phyloP scores from a whole-genome alignment of 1,140 invertebrate species.

The Diachasmimorpha longicaudata region DNA sequence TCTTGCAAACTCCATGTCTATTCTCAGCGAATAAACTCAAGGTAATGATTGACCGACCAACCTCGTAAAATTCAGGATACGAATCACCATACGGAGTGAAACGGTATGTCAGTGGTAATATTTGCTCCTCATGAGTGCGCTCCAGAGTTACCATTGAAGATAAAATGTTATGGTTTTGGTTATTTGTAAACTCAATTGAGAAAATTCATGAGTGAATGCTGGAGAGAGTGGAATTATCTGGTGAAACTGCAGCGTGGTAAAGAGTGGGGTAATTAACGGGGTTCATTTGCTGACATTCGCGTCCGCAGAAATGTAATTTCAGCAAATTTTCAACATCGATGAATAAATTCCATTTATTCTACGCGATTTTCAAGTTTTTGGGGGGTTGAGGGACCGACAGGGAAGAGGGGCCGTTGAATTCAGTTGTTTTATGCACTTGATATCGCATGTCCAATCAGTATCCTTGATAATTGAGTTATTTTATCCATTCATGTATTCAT shows the following conservation, averaged over 20 bases:
- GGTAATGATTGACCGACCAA: not conserved
- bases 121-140: not conserved
- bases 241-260: not conserved
- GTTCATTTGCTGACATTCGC: conserved; percentile 11
- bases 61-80: not conserved
- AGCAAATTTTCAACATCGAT: not conserved
- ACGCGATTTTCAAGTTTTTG: not conserved
- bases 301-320: conserved; percentile 10
- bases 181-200: not conserved
- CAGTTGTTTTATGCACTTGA: not conserved
- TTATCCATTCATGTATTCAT: not conserved
- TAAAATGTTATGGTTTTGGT: not conserved
- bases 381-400: not conserved
- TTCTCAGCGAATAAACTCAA: not conserved
- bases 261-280: not conserved
- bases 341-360: conserved; percentile 7
- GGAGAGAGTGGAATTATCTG: not conserved
- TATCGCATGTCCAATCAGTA: not conserved
- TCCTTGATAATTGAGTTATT: not conserved
- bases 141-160: not conserved
- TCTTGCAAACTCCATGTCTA: not conserved
- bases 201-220: not conserved
- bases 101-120: not conserved
- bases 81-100: not conserved
- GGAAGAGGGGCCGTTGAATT: not conserved